Evolutionary conservation across 2,113 vertebrate genomes (phyloP).

Genomic region (Orcinus orca): DNA sequence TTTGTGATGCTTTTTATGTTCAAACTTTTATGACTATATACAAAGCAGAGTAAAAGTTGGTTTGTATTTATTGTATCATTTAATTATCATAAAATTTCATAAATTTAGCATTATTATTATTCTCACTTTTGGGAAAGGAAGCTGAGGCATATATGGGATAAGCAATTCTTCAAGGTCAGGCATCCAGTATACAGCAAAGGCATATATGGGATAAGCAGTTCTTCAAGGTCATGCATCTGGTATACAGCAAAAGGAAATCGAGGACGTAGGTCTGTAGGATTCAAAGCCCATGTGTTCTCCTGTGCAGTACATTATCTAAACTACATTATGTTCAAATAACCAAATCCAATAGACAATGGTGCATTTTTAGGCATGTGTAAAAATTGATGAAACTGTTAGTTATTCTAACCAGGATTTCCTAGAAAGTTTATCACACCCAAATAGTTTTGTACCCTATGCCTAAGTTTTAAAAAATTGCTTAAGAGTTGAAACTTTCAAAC

Average conservation of each 20-base stretch:
- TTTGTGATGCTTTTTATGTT: not conserved
- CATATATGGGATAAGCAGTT: not conserved
- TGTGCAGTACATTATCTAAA: not conserved
- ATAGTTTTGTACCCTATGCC: not conserved
- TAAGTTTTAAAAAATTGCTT: not conserved
- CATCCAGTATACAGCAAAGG: not conserved
- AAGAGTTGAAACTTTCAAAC: not conserved
- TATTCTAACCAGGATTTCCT: not conserved
- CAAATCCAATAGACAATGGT: not conserved
- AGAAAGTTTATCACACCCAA: not conserved
- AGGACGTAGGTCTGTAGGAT: not conserved
- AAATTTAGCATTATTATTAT: not conserved
- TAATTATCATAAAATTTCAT: not conserved
- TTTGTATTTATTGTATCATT: not conserved
- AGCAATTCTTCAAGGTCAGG: no score
- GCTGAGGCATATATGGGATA: not conserved
- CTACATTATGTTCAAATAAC: not conserved
- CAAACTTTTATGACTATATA: not conserved
- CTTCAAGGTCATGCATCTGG: not conserved
- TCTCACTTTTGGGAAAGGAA: not conserved
- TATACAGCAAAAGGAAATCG: not conserved
- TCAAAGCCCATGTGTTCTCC: not conserved
- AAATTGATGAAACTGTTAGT: not conserved
- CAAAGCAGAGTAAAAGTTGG: not conserved
- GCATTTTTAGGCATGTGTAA: not conserved